These are phyloP conservation scores for Watsonalla binaria DNA, from an alignment of 2,888 invertebrate genomes.

Conservation along the genomic window DNA sequence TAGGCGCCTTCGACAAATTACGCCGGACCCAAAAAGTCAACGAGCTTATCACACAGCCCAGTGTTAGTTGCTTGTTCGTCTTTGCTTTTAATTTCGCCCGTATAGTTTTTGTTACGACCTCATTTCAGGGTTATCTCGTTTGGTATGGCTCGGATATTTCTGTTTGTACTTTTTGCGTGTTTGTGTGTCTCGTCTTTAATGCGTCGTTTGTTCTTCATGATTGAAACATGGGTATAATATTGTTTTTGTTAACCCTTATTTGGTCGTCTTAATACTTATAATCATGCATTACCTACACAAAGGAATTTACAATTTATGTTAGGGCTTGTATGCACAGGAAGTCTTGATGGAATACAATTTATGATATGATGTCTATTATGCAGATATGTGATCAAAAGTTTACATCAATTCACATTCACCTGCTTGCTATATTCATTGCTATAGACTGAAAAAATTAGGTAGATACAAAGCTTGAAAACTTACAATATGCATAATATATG, in stretches of 20 bases:
- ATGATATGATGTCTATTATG: no score
- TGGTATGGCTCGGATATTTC: slow-evolving; percentile 48
- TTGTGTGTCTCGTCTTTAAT: slow-evolving; percentile 25
- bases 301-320: no score
- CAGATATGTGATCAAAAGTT: no score
- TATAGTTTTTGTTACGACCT: slow-evolving; percentile 67
- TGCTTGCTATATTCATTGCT: no score
- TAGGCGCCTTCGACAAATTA: slow-evolving; percentile 77
- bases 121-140: slow-evolving; percentile 64
- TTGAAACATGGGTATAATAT: not conserved
- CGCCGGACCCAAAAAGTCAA: slow-evolving; percentile 66
- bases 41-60: slow-evolving; percentile 64
- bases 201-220: slow-evolving; percentile 16
- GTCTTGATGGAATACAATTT: no score
- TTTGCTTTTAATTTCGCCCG: slow-evolving; percentile 73
- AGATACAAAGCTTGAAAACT: no score
- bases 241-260: not conserved
- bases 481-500: no score
- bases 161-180: slow-evolving; percentile 43
- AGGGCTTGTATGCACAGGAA: no score
- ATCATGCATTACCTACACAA: no score
- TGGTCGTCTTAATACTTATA: not conserved
- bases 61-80: slow-evolving; percentile 70
- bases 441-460: no score
- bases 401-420: no score